Percentiles rank a stretch among this genome's conserved stretches.
phyloP scores from a whole-genome alignment of 2,113 vertebrate species.

The Syngnathus scovelli region DNA sequence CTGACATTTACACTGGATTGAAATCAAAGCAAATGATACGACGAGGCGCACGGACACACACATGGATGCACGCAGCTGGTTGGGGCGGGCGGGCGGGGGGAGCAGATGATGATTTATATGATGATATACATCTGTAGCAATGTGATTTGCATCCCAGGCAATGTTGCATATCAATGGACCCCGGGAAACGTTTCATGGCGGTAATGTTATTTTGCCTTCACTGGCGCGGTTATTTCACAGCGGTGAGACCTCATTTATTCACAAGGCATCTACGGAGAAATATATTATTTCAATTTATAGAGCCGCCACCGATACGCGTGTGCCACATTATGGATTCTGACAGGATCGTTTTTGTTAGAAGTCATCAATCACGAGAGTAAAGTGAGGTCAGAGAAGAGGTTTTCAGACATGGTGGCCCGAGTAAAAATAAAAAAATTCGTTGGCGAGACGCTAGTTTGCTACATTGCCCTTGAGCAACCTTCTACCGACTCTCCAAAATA shows the following conservation, averaged over 20 bases:
- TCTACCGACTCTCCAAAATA: not conserved
- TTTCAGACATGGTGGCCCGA: not conserved
- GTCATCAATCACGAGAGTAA: not conserved
- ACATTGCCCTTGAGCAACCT: not conserved
- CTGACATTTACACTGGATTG: constrained; percentile 4
- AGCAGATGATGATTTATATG: constrained; percentile 1
- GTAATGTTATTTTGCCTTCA: constrained; percentile 21
- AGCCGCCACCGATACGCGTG: not conserved
- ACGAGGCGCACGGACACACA: not conserved
- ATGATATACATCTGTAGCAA: constrained; percentile 13
- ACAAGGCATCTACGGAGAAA: not conserved
- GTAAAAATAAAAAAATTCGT: not conserved
- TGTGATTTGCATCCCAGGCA: constrained; percentile 15
- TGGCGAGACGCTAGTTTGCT: not conserved
- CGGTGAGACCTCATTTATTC: constrained; percentile 5
- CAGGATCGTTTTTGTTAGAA: not conserved
- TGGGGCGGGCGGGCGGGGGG: not conserved
- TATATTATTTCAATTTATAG: constrained; percentile 1
- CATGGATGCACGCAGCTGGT: not conserved
- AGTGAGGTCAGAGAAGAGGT: not conserved
- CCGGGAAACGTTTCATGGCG: constrained; percentile 8
- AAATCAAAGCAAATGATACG: constrained; percentile 3
- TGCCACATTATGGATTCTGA: not conserved
- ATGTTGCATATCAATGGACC: constrained; percentile 21
- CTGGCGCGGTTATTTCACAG: constrained; percentile 13